phyloP scores from a whole-genome alignment of 2,797 vertebrate species.

The Octomys mimax region DNA sequence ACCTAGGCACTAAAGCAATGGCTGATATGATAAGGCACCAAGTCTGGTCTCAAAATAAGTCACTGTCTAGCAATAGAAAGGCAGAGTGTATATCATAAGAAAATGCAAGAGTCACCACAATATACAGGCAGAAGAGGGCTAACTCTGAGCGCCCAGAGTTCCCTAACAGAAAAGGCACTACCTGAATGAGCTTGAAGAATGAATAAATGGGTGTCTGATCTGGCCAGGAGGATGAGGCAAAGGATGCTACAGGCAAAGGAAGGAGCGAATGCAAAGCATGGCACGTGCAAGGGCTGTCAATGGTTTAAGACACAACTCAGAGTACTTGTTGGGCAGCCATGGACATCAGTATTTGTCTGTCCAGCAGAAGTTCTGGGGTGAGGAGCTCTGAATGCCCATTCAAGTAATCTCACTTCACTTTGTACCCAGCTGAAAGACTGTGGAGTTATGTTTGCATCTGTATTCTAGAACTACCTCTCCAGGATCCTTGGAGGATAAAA shows the following conservation, averaged over 20 bases:
- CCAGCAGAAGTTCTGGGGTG: neutral
- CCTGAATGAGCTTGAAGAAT: neutral
- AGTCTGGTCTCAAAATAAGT: neutral
- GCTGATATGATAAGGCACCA: neutral
- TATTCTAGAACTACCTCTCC: slow-evolving; percentile 45
- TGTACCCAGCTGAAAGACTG: neutral
- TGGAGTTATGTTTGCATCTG: neutral
- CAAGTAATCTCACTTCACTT: neutral
- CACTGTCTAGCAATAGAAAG: neutral
- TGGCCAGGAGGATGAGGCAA: neutral
- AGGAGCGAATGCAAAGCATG: neutral
- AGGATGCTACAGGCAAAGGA: neutral
- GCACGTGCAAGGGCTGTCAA: neutral
- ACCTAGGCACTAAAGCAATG: neutral
- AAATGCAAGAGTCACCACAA: neutral
- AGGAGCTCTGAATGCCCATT: neutral
- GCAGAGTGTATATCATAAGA: neutral
- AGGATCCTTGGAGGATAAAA: neutral
- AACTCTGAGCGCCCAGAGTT: neutral
- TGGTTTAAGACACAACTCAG: neutral
- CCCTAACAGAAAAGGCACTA: neutral
- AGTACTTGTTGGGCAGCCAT: neutral
- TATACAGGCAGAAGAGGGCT: neutral
- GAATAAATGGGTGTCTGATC: neutral
- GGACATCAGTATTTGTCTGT: neutral